phyloP scores from a whole-genome alignment of 2,888 invertebrate genomes.

The Sarcophaga rosellei region DNA sequence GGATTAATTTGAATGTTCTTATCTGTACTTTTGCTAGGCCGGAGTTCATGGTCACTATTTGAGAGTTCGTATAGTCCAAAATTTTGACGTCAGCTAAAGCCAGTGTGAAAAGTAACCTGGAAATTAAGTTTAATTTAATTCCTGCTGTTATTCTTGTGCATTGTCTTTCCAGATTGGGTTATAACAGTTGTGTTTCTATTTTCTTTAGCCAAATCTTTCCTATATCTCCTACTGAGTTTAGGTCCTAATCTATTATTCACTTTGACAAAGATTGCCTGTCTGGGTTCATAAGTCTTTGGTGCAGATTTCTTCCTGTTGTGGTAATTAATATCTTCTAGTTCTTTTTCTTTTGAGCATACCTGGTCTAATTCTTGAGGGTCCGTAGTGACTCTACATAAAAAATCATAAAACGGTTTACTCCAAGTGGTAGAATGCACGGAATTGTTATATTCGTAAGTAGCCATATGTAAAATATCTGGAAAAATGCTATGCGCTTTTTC shows the following conservation, averaged over 20 bases:
- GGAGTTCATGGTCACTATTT: not conserved
- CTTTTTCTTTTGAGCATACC: no score
- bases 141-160: not conserved
- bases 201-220: not conserved
- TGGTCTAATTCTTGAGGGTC: no score
- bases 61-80: constrained; percentile 39
- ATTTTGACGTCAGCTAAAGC: constrained; percentile 46
- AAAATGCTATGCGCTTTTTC: no score
- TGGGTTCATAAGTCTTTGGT: not conserved
- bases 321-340: not conserved
- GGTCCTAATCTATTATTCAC: not conserved
- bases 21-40: not conserved
- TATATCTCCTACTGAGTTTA: no score
- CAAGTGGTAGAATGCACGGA: no score
- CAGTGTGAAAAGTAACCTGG: not conserved
- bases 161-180: constrained; percentile 4
- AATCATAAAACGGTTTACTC: no score
- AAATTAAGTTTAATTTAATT: not conserved
- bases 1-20: no score
- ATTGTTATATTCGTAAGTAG: no score
- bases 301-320: no score
- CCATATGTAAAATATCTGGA: no score
- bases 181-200: constrained; percentile 3
- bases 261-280: not conserved
- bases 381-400: no score